A percentile compares a stretch with the other conserved stretches of the same genome.
phyloP scores from a whole-genome alignment of 2,888 invertebrate genomes.

The Altica lythri region DNA sequence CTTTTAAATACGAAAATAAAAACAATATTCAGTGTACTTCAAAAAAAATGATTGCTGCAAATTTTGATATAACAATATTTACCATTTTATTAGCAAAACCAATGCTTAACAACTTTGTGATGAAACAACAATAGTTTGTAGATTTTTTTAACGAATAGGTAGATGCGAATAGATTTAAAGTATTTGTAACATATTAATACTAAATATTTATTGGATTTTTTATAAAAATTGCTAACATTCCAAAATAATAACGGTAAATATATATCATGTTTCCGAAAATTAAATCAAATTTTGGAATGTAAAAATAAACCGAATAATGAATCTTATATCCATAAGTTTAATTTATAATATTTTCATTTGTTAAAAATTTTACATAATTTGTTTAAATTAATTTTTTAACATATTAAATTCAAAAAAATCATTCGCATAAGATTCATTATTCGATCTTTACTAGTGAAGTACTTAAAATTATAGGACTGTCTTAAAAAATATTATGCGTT shows the following conservation, averaged over 20 bases:
- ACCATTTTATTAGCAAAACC: slow-evolving; percentile 22
- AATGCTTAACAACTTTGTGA: slow-evolving; percentile 29
- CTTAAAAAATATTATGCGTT: too few species aligned
- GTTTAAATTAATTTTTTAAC: too few species aligned
- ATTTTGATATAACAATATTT: slow-evolving; percentile 17
- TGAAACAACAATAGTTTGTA: slow-evolving; percentile 26
- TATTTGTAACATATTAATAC: slow-evolving; percentile 21
- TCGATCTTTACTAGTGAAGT: too few species aligned
- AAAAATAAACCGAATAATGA: neutral
- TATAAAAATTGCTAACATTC: slow-evolving; percentile 15
- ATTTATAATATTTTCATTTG: neutral
- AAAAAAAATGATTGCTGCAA: neutral
- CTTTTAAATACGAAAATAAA: too few species aligned
- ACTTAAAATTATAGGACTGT: too few species aligned
- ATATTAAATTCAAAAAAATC: too few species aligned
- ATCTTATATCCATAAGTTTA: neutral
- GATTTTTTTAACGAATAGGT: slow-evolving; percentile 20
- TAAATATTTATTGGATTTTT: slow-evolving; percentile 21
- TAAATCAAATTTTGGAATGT: slow-evolving; percentile 14
- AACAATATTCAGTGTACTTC: neutral
- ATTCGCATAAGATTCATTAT: too few species aligned
- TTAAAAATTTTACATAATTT: too few species aligned
- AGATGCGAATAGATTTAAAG: slow-evolving; percentile 17
- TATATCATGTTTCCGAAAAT: neutral
- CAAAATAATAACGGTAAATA: neutral